Evolutionary conservation across 53 echinoderm and acorn worm genomes (phyloP).

Genomic region (Crossaster papposus): DNA sequence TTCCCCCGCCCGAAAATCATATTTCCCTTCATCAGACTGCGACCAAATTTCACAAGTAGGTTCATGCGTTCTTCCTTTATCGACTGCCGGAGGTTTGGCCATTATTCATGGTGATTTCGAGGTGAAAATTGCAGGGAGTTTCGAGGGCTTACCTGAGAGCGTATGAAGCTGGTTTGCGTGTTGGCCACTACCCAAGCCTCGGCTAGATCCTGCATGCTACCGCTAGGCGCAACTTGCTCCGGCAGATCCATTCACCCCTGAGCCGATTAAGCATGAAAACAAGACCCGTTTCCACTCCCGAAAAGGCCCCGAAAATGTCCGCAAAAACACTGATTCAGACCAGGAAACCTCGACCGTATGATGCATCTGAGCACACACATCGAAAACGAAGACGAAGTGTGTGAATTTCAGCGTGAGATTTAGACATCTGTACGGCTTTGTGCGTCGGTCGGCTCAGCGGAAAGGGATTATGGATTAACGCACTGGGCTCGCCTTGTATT

Average conservation of each 20-base stretch:
- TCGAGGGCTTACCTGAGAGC: constrained; percentile 68
- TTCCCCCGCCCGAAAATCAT: constrained; percentile 20
- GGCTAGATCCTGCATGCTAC: constrained; percentile 82
- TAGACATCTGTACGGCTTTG: constrained; percentile 74
- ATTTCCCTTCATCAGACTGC: background rate
- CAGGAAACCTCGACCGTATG: constrained; percentile 38
- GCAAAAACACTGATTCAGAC: constrained; percentile 36
- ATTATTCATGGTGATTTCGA: background rate
- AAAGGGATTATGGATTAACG: constrained; percentile 84
- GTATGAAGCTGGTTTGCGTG: constrained; percentile 67
- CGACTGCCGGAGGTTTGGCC: background rate
- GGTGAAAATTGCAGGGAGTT: constrained; percentile 30
- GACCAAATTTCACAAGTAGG: constrained; percentile 17
- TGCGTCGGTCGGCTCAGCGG: constrained; percentile 82
- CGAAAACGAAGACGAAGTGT: constrained; percentile 49
- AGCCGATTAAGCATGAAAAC: constrained; percentile 66
- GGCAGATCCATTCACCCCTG: constrained; percentile 72
- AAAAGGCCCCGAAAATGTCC: constrained; percentile 4
- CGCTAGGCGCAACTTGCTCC: constrained; percentile 35
- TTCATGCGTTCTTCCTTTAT: background rate
- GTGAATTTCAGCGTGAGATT: constrained; percentile 59
- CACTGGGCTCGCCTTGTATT: constrained; percentile 60
- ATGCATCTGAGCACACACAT: constrained; percentile 33
- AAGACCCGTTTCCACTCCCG: constrained; percentile 46
- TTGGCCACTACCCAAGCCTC: constrained; percentile 82